Conservation (phyloP, 2,888 invertebrate species). For the Strigamia maritima region DNA sequence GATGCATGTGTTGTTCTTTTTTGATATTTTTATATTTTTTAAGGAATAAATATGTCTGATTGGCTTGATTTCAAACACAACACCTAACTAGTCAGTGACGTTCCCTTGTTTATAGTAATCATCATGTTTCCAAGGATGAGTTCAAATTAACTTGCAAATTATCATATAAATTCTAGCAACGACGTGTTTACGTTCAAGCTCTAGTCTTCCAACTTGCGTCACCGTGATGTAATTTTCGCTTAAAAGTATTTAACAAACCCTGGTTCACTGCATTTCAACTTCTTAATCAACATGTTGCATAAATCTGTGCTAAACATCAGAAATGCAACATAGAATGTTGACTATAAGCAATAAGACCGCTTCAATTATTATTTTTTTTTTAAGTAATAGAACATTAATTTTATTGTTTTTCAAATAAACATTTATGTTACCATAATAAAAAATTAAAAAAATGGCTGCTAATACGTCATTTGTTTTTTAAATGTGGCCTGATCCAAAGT, state of each 20-base stretch:
- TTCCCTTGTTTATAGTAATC: background rate
- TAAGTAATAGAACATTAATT: too few species aligned
- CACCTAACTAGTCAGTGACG: too few species aligned
- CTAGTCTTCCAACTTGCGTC: background rate
- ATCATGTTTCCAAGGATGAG: background rate
- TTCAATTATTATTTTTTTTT: too few species aligned
- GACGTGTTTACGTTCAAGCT: background rate
- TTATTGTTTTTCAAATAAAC: too few species aligned
- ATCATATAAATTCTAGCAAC: background rate
- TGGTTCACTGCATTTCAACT: background rate
- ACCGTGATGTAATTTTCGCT: background rate
- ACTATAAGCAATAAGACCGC: too few species aligned
- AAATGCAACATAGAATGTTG: too few species aligned
- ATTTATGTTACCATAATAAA: too few species aligned
- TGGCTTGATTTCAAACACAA: too few species aligned
- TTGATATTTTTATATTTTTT: background rate
- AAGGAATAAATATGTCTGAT: background rate
- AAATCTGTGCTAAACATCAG: too few species aligned
- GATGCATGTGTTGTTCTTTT: background rate
- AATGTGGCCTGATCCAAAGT: too few species aligned
- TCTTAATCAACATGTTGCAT: background rate
- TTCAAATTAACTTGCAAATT: conserved; percentile 7
- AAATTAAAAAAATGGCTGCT: too few species aligned
- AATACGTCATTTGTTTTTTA: too few species aligned
- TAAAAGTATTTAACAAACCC: background rate